These are phyloP conservation scores for Lysandra bellargus DNA, from an alignment of 2,888 invertebrate genomes.

Conservation along the genomic window DNA sequence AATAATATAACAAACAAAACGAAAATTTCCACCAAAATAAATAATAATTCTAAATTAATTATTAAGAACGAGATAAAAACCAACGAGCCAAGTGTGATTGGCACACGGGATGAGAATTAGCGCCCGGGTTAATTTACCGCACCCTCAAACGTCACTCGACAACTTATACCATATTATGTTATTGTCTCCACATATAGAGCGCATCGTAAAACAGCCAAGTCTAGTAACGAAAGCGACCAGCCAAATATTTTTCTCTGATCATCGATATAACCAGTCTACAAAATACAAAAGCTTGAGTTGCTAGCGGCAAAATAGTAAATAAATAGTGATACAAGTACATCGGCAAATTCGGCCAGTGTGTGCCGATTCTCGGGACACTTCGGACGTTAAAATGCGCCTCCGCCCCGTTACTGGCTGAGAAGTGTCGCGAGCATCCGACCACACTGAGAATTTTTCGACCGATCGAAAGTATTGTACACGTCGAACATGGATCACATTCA, in stretches of 20 bases:
- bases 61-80: conserved; percentile 55
- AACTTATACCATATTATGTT: conserved; percentile 43
- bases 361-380: conserved; percentile 37
- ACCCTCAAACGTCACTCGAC: conserved; percentile 46
- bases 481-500: conserved; percentile 66
- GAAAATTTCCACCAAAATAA: conserved; percentile 39
- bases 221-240: conserved; percentile 70
- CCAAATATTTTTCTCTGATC: conserved; percentile 60
- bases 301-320: conserved; percentile 64
- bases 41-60: conserved; percentile 26
- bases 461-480: conserved; percentile 52
- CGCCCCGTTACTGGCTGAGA: conserved; percentile 46
- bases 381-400: conserved; percentile 36
- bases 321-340: conserved; percentile 55
- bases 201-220: conserved; percentile 67
- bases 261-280: conserved; percentile 42
- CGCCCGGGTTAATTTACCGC: conserved; percentile 51
- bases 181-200: conserved; percentile 58
- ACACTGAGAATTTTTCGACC: conserved; percentile 49
- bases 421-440: conserved; percentile 40
- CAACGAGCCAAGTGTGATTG: conserved; percentile 43
- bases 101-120: conserved; percentile 28
- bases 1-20: conserved; percentile 35
- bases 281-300: conserved; percentile 53
- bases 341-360: conserved; percentile 50